A percentile compares a stretch with the other conserved stretches of the same genome.
phyloP scores from a whole-genome alignment of 2,797 vertebrate genomes.

The Argyrosomus regius region DNA sequence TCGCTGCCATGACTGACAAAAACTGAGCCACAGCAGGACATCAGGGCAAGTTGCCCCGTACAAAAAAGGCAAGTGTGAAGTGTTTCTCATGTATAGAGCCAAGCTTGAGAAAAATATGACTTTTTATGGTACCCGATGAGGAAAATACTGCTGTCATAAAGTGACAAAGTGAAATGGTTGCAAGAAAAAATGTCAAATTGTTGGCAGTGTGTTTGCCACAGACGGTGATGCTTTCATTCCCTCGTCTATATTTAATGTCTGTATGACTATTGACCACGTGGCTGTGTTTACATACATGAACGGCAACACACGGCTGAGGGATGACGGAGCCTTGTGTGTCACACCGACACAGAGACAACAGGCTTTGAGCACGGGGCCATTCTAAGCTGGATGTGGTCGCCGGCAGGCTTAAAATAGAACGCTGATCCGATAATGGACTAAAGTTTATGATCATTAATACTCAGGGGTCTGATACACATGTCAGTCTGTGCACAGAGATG shows the following conservation, averaged over 20 bases:
- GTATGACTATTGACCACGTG: background rate
- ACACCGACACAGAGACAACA: slow-evolving; percentile 38
- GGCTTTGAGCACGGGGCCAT: slow-evolving; percentile 48
- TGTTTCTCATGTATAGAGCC: slow-evolving; percentile 1
- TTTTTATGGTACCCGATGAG: slow-evolving; percentile 1
- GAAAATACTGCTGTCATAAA: slow-evolving; percentile 10
- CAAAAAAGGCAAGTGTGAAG: slow-evolving; percentile 13
- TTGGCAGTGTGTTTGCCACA: background rate
- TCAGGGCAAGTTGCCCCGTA: slow-evolving; percentile 20
- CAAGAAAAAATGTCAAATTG: background rate
- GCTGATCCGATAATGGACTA: slow-evolving; percentile 79
- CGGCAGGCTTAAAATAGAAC: slow-evolving; percentile 76
- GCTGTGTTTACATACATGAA: slow-evolving; percentile 34
- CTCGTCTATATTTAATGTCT: background rate
- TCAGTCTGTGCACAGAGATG: slow-evolving; percentile 52
- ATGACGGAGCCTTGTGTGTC: slow-evolving; percentile 21
- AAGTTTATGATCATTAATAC: slow-evolving; percentile 81
- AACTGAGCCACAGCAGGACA: slow-evolving; percentile 16
- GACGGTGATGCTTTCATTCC: background rate
- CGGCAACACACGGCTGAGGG: slow-evolving; percentile 30
- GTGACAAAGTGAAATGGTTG: background rate
- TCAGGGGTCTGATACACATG: slow-evolving; percentile 64
- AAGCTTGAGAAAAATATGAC: slow-evolving; percentile 5
- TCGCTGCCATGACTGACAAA: slow-evolving; percentile 9
- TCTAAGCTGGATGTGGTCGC: slow-evolving; percentile 71